Base-by-base conservation (phyloP, 2,888 invertebrate genomes). In the Eupeodes latifasciatus region DNA sequence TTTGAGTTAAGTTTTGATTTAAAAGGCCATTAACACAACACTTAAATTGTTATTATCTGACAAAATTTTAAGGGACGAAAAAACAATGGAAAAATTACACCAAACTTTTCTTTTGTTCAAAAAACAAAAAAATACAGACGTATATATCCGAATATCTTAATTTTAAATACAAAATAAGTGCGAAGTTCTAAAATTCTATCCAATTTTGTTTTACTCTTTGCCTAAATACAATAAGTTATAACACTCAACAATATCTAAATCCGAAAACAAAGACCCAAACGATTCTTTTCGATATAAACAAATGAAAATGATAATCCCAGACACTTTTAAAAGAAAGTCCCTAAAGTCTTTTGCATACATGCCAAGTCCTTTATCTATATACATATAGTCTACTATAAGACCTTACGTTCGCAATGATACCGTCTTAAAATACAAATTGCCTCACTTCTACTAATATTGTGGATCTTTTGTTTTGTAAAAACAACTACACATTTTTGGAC, bases 271-370 rank as follows among this genome's bases (percentile, higher is more conserved):
- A 49, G 36, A 34, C 49, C 10, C n/a, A 74, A 61, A 74, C 7
- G 4, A 49, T 66, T 66, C 47, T 47, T 47, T 64, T 47, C 36
- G 36, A 64, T 53, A 53, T 44, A 71, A 57, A 81, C 40, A 86
- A 78, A 11, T 59, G 61, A 61, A 79, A 71, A 80, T 75, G 72
- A 84, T 47, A 81, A 80, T 83, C 77, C 80, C 80, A 80, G 83
- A 76, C 80, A 87, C 71, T 83, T 76, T 87, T 80, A 87, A 84
- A 77, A 74, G 53, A 71, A 87, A 80, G 76, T 87, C 83, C 87
- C 83, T 19, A 61, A 67, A 83, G 83, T 80, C 87, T 77, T 80
- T 74, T 83, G 61, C 83, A 77, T 80, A 47, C 12, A 44, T 27
- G 27, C 27, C 40, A 40, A 27, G 27, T 27, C 27, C 27, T 27